Conservation (phyloP, 2,113 vertebrate genomes). For the Taxidea taxus region DNA sequence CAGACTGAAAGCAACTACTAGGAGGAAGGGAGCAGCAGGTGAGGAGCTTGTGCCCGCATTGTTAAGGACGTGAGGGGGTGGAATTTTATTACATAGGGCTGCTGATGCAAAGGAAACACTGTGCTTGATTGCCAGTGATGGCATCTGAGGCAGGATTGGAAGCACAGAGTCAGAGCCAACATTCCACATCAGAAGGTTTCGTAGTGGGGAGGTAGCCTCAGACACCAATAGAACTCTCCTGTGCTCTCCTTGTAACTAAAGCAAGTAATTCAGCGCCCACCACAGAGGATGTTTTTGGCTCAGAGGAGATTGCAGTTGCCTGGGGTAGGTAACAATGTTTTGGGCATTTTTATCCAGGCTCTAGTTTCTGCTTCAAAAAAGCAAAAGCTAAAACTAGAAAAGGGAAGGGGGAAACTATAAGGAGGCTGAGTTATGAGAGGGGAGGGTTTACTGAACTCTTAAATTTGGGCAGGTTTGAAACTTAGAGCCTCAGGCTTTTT, state of each 20-base stretch:
- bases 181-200: background rate
- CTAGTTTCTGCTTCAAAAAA: background rate
- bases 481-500: background rate
- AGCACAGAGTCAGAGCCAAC: background rate
- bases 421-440: background rate
- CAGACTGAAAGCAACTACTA: background rate
- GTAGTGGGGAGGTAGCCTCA: background rate
- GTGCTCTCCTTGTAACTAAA: background rate
- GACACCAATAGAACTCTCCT: background rate
- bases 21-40: background rate
- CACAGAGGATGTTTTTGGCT: fast-evolving
- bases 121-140: background rate
- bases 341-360: background rate
- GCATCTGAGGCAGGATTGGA: background rate
- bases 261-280: fast-evolving
- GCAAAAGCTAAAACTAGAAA: background rate
- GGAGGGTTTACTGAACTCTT: background rate
- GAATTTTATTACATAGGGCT: background rate
- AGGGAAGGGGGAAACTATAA: background rate
- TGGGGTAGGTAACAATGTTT: background rate
- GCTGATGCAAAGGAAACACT: background rate
- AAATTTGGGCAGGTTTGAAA: background rate
- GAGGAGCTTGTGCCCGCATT: background rate
- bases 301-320: background rate
- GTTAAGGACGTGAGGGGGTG: background rate